Base-by-base conservation (phyloP, 1,140 invertebrate species). In the Drosophila equinoxialis region DNA sequence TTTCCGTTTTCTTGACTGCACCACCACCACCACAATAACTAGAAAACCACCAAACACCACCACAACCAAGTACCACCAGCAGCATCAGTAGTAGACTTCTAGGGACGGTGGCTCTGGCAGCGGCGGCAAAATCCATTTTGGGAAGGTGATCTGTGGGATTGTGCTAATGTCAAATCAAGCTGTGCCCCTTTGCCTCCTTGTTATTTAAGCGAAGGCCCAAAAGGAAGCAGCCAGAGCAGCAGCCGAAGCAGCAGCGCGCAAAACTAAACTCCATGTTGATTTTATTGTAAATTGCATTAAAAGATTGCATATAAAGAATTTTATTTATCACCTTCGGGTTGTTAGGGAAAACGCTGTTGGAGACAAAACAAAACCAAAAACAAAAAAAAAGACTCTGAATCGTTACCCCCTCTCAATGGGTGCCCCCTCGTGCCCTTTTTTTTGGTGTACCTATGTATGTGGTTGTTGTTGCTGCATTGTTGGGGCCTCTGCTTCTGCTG, bases 91-190 rank as follows among this genome's bases (percentile, higher is more conserved):
- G 45, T 37, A 45, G 59, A 69, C 58, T 20, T 42, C 48, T 57
- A 51, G 45, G 20, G 65, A 62, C 61, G 54, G 68, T 70, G 61
- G 54, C 78, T 30, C 30, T 70, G 65, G 67, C 65, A 65, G 51
- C 83, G 83, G 83, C 83, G 83, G 83, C 77, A 74, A 89, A 89
- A 89, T 84, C 84, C 84, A 89, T 89, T 89, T 89, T 89, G 81
- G 84, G 84, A 90, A 89, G 84, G 84, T 89, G 84, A 89, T 89
- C 84, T 89, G 84, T 89, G 84, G 84, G 84, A 89, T 89, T 89
- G 90, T 91, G 90, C 90, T 91, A 91, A 91, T 91, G 90, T 91
- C 90, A 91, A 91, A 91, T 91, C 90, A 91, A 91, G 90, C 90
- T 91, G 90, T 91, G 90, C 84, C 84, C 84, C 90, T 91, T 90